Base-by-base conservation (phyloP, 2,113 vertebrate species). In the Barnardius zonarius region DNA sequence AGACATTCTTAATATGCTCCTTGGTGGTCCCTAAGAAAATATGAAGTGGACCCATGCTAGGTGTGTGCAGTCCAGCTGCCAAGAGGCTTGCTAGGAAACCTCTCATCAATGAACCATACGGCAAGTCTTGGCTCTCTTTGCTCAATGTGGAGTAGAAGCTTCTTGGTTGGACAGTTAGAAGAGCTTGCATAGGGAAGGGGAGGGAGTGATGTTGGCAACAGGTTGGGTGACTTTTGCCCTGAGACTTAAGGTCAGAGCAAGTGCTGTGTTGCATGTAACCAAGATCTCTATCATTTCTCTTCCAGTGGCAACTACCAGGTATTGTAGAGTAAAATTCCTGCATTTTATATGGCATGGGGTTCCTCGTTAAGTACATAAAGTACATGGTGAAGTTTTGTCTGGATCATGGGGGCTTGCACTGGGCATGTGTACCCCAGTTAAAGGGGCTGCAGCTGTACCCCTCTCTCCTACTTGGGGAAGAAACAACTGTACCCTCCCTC, bases 141-240 rank as follows among this genome's bases (percentile, higher is more conserved):
- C 39, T 85, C 33, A 72, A 63, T 59, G 67, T 30, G 37, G 46
- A 85, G 57, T 67, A 72, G 86, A 79, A 78, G 13, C 19, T 83
- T 22, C 27, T 86, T 44, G 28, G 43, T 25, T 67, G 48, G 48
- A 28, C 0, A 0, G 16, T n/a, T 75, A 28, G 54, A 61, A 77
- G 39, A 73, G 22, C 52, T 90, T 72, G n/a, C 2, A 0, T 14
- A 31, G 19, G 1, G 0, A 75, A 78, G 7, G 1, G 43, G 37
- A 63, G 0, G 4, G 20, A 52, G 35, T 80, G 1, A 0, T 30
- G n/a, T 30, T 77, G 73, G 68, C 35, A 37, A 11, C 2, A 61
- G 15, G 3, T 23, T 86, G 43, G 17, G 17, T 61, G 20, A 48
- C 17, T 76, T 2, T 0, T 64, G 63, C 23, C 12, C 30, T 91